Percentiles rank a stretch among this genome's conserved stretches.
Conservation (phyloP, 2,113 vertebrate species). For the Thermophis baileyi region DNA sequence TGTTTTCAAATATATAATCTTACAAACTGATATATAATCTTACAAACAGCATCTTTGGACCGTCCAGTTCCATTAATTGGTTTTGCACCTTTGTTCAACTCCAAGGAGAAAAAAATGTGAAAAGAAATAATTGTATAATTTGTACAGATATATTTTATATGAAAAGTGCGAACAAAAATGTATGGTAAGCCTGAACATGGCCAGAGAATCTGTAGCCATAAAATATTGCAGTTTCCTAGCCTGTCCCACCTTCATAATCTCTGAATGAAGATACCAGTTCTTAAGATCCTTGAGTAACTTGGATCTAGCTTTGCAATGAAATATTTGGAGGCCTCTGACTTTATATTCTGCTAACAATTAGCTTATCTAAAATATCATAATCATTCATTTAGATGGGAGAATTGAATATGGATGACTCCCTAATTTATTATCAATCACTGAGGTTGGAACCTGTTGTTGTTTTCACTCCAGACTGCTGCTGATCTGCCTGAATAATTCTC, state of each 20-base stretch:
- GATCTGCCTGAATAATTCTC: background rate
- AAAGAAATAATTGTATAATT: background rate
- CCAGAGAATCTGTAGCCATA: background rate
- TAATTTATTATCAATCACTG: background rate
- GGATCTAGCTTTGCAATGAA: background rate
- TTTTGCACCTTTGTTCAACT: background rate
- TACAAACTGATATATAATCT: background rate
- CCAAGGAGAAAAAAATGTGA: background rate
- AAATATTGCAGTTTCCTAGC: constrained; percentile 33
- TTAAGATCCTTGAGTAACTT: background rate
- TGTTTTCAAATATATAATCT: background rate
- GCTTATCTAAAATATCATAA: background rate
- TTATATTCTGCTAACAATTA: background rate
- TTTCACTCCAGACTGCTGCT: background rate
- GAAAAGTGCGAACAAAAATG: background rate
- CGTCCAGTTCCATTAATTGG: background rate
- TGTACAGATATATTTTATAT: background rate
- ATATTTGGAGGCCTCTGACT: background rate
- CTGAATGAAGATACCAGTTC: background rate
- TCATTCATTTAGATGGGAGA: background rate
- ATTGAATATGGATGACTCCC: background rate
- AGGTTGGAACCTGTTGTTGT: background rate
- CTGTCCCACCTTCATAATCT: background rate
- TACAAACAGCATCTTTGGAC: background rate
- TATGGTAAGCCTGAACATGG: background rate